Evolutionary conservation across 2,888 invertebrate genomes (phyloP).

Genomic region (Lagria hirta): DNA sequence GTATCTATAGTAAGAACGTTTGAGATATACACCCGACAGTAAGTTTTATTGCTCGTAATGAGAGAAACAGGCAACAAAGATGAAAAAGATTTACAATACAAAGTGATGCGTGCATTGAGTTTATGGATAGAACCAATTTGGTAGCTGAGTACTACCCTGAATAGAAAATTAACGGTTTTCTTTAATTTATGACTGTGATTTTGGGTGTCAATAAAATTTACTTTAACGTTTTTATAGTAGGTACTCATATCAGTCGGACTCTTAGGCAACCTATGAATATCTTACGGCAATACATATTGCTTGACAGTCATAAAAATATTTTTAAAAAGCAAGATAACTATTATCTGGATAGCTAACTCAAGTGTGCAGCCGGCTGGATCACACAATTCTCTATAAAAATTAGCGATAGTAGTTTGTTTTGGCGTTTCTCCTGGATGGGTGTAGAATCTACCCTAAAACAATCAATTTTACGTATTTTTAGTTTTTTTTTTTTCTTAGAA

Average conservation of each 20-base stretch:
- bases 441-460: conserved; percentile 53
- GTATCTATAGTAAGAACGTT: too few relatives aligned
- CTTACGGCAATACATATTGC: conserved; percentile 14
- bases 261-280: not conserved
- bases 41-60: too few relatives aligned
- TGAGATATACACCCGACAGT: too few relatives aligned
- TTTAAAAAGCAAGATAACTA: conserved; percentile 61
- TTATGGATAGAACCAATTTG: too few relatives aligned
- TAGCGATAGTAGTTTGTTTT: conserved; percentile 34
- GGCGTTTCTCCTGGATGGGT: conserved; percentile 53
- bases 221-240: not conserved
- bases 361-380: conserved; percentile 60
- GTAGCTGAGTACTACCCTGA: too few relatives aligned
- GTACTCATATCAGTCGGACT: not conserved
- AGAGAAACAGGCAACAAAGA: too few relatives aligned
- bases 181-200: not conserved
- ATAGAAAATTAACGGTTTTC: too few relatives aligned
- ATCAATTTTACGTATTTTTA: conserved; percentile 7
- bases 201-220: not conserved
- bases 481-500: not conserved
- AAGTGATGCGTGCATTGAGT: too few relatives aligned
- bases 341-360: conserved; percentile 60
- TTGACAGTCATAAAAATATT: conserved; percentile 29
- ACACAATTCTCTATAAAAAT: conserved; percentile 50
- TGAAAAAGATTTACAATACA: too few relatives aligned